Conservation (phyloP, 2,113 vertebrate species). For the Gambusia affinis region DNA sequence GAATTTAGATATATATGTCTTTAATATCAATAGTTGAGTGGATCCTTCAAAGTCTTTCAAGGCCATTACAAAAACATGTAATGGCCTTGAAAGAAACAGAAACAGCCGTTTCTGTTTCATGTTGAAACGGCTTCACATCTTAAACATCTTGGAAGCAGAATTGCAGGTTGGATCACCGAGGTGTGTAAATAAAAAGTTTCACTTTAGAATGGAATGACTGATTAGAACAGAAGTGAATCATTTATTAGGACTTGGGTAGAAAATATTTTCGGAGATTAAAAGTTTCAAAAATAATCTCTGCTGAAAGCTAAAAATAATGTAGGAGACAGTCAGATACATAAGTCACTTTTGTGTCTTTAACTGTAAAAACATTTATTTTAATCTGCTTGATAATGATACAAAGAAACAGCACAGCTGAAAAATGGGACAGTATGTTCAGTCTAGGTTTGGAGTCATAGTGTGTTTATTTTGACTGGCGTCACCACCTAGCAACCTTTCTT, state of each 20-base stretch:
- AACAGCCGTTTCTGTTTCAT: too few species aligned
- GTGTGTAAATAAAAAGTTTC: neutral
- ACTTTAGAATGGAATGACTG: neutral
- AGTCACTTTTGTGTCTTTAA: constrained; percentile 19
- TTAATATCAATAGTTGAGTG: too few species aligned
- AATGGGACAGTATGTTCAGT: neutral
- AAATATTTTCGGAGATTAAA: neutral
- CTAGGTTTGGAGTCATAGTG: too few species aligned
- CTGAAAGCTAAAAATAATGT: constrained; percentile 1
- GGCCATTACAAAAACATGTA: too few species aligned
- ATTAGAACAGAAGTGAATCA: neutral
- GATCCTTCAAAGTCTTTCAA: too few species aligned
- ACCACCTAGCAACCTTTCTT: neutral
- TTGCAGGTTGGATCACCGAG: too few species aligned
- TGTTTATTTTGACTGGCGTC: constrained; percentile 18
- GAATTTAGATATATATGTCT: neutral
- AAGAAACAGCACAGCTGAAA: neutral
- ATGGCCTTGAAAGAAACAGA: too few species aligned
- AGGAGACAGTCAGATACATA: fast-evolving
- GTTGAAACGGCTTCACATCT: too few species aligned
- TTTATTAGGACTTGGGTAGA: neutral
- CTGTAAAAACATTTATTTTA: neutral
- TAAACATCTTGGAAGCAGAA: too few species aligned
- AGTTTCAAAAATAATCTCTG: too few species aligned
- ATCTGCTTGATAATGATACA: neutral